phyloP scores from a whole-genome alignment of 2,797 vertebrate species.

The Staurois parvus region DNA sequence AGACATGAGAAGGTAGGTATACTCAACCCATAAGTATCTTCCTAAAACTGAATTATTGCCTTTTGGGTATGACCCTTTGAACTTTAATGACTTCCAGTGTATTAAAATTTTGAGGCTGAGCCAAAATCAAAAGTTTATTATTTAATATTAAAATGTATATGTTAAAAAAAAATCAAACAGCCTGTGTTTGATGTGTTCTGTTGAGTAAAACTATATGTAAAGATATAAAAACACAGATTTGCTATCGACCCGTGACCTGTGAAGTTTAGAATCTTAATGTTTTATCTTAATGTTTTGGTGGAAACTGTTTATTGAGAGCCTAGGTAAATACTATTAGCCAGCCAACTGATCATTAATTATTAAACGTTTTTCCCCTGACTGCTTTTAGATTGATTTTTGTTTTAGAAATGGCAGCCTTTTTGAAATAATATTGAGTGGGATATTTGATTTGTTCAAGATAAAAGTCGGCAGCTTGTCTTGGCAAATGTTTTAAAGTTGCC shows the following conservation, averaged over 20 bases:
- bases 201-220: neutral
- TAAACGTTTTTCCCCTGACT: slow-evolving; percentile 58
- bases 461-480: slow-evolving; percentile 48
- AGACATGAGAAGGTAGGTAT: no score
- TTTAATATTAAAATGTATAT: neutral
- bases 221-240: neutral
- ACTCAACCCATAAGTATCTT: no score
- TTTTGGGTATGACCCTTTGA: no score
- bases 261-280: slow-evolving; percentile 33
- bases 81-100: no score
- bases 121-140: neutral
- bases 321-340: slow-evolving; percentile 68
- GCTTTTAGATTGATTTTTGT: slow-evolving; percentile 67
- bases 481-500: slow-evolving; percentile 28
- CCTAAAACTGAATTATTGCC: no score
- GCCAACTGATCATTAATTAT: slow-evolving; percentile 67
- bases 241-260: neutral
- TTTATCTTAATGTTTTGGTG: slow-evolving; percentile 53
- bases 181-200: neutral
- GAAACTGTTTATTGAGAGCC: slow-evolving; percentile 62
- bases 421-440: slow-evolving; percentile 46
- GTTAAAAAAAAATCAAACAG: neutral
- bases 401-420: slow-evolving; percentile 38
- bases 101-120: neutral
- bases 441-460: slow-evolving; percentile 58